These are phyloP conservation scores for Microcebus jonahi DNA, from an alignment of 2,113 vertebrate genomes.

Conservation along the genomic window DNA sequence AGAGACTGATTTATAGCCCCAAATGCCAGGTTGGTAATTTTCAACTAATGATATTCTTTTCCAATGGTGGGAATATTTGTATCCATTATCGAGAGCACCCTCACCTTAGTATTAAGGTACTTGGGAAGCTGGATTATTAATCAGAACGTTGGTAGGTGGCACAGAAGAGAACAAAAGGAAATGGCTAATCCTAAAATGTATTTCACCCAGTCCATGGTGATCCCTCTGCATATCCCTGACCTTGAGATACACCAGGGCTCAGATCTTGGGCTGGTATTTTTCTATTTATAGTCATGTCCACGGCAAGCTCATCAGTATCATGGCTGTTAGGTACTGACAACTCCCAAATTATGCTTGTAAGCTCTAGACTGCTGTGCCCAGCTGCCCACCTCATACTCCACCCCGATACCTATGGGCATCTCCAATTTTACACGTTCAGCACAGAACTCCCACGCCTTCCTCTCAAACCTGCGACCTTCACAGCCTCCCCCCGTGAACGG, in stretches of 20 bases:
- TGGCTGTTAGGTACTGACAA: neutral
- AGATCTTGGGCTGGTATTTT: neutral
- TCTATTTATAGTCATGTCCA: neutral
- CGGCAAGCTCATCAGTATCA: neutral
- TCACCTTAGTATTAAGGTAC: neutral
- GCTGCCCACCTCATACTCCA: neutral
- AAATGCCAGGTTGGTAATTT: neutral
- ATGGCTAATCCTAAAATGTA: neutral
- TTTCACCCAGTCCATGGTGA: neutral
- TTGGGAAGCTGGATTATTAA: neutral
- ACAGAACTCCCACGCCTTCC: neutral
- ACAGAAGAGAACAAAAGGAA: neutral
- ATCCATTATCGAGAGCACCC: neutral
- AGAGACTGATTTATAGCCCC: neutral
- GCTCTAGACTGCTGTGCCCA: neutral
- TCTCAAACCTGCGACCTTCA: neutral
- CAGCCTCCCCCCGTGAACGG: too few relatives aligned
- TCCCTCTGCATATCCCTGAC: neutral
- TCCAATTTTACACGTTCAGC: neutral
- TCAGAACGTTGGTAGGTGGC: neutral
- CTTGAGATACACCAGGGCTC: neutral
- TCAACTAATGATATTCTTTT: neutral
- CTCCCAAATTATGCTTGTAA: neutral
- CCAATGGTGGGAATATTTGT: neutral
- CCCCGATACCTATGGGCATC: neutral